These are phyloP conservation scores for Anguilla japonica DNA, from an alignment of 2,113 vertebrate genomes.

Conservation along the genomic window DNA sequence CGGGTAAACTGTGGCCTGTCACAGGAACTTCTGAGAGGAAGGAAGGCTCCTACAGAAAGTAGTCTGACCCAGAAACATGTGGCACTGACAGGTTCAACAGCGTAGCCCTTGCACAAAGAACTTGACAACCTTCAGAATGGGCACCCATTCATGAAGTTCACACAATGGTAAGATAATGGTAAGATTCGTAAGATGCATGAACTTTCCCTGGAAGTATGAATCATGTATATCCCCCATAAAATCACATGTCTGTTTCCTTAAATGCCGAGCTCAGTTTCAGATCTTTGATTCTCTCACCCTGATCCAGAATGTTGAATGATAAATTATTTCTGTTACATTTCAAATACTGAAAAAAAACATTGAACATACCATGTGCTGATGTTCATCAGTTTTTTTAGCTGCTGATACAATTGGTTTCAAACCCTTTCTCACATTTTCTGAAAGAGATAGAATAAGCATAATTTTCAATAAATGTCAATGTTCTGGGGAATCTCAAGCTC, in stretches of 20 bases:
- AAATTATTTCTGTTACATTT: not conserved
- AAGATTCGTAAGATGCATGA: not conserved
- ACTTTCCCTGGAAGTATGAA: not conserved
- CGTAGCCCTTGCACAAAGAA: not conserved
- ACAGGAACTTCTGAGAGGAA: not conserved
- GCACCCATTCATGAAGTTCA: not conserved
- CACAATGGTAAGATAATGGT: not conserved
- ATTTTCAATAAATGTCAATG: not conserved
- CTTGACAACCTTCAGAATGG: not conserved
- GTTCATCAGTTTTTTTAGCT: slow-evolving; percentile 17
- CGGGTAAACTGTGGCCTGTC: not conserved
- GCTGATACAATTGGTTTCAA: slow-evolving; percentile 41
- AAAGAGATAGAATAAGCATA: not conserved
- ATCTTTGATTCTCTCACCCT: not conserved
- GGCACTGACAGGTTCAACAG: not conserved
- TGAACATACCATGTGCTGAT: slow-evolving; percentile 41
- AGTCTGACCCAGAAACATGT: not conserved
- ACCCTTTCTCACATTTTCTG: slow-evolving; percentile 25
- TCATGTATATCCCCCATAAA: not conserved
- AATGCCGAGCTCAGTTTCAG: not conserved
- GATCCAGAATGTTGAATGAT: not conserved
- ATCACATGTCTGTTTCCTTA: not conserved
- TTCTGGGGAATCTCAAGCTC: not conserved
- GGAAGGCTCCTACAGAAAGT: not conserved
- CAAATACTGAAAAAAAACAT: not conserved